phyloP scores from a whole-genome alignment of 2,113 vertebrate genomes.

The Promerops cafer region DNA sequence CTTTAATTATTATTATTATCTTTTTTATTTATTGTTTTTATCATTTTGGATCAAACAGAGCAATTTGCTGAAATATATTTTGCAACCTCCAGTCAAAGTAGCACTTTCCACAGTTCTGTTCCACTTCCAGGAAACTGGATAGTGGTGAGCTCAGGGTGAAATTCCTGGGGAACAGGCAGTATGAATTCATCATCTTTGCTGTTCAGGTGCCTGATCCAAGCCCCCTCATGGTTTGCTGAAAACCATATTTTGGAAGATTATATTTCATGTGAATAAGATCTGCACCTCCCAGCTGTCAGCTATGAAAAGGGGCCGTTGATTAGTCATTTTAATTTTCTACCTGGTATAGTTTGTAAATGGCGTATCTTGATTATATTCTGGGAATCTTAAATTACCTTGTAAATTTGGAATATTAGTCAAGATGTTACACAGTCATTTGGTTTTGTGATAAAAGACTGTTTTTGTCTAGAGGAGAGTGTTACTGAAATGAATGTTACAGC shows the following conservation, averaged over 20 bases:
- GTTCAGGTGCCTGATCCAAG: not conserved
- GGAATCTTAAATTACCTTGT: not conserved
- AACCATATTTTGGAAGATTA: not conserved
- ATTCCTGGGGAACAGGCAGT: not conserved
- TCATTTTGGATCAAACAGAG: not conserved
- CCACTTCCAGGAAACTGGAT: not conserved
- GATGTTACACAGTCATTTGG: not conserved
- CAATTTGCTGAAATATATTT: not conserved
- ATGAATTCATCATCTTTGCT: not conserved
- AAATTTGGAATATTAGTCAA: not conserved
- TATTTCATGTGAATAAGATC: not conserved
- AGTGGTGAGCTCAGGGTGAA: fast-evolving
- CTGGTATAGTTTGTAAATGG: not conserved
- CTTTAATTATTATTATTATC: not conserved
- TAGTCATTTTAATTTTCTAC: not conserved
- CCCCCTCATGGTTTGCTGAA: not conserved
- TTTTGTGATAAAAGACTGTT: not conserved
- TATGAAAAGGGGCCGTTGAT: not conserved
- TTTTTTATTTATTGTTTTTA: not conserved
- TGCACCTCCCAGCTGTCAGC: not conserved
- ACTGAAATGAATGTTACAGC: not conserved
- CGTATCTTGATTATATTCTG: not conserved
- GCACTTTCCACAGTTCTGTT: not conserved
- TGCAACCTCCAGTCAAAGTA: not conserved
- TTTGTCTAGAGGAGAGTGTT: not conserved